Conservation (phyloP, 2,797 vertebrate species). For the Serranus cabrilla region DNA sequence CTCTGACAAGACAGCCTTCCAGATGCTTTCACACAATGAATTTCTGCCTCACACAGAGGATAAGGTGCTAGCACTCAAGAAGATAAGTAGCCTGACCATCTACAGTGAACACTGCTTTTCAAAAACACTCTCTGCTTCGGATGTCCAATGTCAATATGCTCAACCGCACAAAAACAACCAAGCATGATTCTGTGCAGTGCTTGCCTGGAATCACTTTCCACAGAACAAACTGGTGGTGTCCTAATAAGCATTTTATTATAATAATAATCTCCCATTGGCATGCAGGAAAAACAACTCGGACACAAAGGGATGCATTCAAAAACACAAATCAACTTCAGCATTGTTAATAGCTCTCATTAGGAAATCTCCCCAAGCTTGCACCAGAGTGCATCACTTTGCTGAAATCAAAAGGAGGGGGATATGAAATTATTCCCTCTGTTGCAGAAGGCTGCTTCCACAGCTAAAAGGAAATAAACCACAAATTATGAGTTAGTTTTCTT, state of each 20-base stretch:
- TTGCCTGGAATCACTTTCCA: constrained; percentile 9
- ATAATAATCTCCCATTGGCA: constrained; percentile 60
- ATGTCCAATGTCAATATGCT: constrained; percentile 26
- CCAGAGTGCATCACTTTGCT: constrained; percentile 54
- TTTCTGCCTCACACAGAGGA: constrained; percentile 67
- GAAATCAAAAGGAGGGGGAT: constrained; percentile 51
- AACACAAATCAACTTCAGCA: constrained; percentile 64
- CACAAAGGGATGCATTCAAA: constrained; percentile 64
- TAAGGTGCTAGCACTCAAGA: constrained; percentile 58
- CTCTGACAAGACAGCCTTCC: constrained; percentile 71
- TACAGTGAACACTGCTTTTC: constrained; percentile 57
- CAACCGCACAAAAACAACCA: constrained; percentile 32
- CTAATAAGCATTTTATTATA: constrained; percentile 47
- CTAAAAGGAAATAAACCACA: constrained; percentile 61
- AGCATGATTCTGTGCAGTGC: neutral
- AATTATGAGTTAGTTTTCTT: constrained; percentile 47
- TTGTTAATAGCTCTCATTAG: constrained; percentile 72
- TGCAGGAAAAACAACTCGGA: constrained; percentile 46
- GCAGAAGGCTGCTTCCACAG: constrained; percentile 43
- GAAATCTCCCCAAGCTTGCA: constrained; percentile 63
- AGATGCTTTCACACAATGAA: constrained; percentile 73
- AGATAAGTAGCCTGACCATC: constrained; percentile 62
- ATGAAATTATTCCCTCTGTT: constrained; percentile 65
- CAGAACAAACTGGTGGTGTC: constrained; percentile 27
- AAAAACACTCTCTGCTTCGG: constrained; percentile 39